Base-by-base conservation (phyloP, 1,140 invertebrate genomes). In the Drosophila kohkoa region DNA sequence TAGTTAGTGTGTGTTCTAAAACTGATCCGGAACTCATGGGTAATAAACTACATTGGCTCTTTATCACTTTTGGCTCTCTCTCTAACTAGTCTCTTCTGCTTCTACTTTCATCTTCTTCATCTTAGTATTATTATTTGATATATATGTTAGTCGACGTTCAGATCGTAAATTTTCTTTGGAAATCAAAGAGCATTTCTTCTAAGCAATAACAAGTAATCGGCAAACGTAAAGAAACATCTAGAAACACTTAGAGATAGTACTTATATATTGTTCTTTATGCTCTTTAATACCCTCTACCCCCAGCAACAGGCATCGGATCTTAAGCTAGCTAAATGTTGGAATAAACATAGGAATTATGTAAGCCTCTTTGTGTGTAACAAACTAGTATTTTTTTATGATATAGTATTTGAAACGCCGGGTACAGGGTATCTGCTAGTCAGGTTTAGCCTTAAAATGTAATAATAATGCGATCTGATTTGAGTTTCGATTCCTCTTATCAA, bases 161-260 rank as follows among this genome's bases (percentile, higher is more conserved):
- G 62, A 80, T 71, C 76, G 68, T 80, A 83, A 80, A 58, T 72
- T 49, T 46, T 8, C 35, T 16, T 8, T 55, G 46, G 46, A 66
- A 66, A 46, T 66, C 55, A 41, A 57, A 57, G 3, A 58, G 58
- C 30, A 48, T 60, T 38, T 15, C 35, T 58, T 63, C n/a, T 13
- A 15, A 30, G 25, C 63, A 57, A 72, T 64, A 82, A 82, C 75
- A 82, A 62, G 38, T 64, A 81, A 64, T 55, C 65, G n/a, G 20
- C 1, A 13, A 59, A 45, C 11, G 6, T 5, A 45, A 16, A 11
- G 16, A 43, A 59, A 30, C 57, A 59, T 38, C 54, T 41, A 41
- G 32, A 59, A 59, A 59, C 57, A 59, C 43, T 28, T 49, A 28
- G 16, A 35, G 35, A 38, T 38, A 25, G 20, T 35, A 65, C 35